Evolutionary conservation across 2,888 invertebrate species (phyloP).

Genomic region (Drosophila atroscutellata): DNA sequence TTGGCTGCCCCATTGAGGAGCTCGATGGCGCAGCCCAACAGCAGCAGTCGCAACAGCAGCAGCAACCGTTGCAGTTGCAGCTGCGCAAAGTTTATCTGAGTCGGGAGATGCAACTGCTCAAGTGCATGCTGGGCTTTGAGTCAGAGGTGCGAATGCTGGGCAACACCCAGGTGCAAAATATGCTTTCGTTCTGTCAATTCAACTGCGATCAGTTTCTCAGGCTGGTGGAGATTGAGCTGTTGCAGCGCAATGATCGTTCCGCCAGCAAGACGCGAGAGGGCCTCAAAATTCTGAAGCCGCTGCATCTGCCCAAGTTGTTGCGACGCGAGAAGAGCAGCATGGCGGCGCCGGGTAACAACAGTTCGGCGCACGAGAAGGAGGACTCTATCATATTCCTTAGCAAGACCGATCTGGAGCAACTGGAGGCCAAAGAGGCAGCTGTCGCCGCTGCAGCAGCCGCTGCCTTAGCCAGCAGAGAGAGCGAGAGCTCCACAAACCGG

Average conservation of each 20-base stretch:
- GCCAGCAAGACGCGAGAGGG: slow-evolving; percentile 86
- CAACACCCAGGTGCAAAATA: slow-evolving; percentile 84
- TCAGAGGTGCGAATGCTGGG: slow-evolving; percentile 84
- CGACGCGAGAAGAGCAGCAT: slow-evolving; percentile 84
- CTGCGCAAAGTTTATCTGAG: slow-evolving; percentile 86
- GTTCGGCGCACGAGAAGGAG: slow-evolving; percentile 86
- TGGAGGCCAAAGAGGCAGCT: slow-evolving; percentile 85
- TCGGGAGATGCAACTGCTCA: slow-evolving; percentile 83
- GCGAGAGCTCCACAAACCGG: slow-evolving; percentile 61
- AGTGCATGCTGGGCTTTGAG: slow-evolving; percentile 84
- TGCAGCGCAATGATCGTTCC: slow-evolving; percentile 84
- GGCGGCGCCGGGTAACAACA: slow-evolving; percentile 44
- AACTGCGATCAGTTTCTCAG: slow-evolving; percentile 85
- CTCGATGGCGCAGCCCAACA: slow-evolving; percentile 81
- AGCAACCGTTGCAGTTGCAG: slow-evolving; percentile 82
- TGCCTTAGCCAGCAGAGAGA: slow-evolving; percentile 63
- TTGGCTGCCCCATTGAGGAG: slow-evolving; percentile 86
- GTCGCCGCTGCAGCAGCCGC: slow-evolving; percentile 56
- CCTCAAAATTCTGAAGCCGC: slow-evolving; percentile 86
- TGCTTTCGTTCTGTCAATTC: slow-evolving; percentile 85
- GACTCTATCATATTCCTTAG: slow-evolving; percentile 89
- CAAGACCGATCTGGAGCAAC: slow-evolving; percentile 88
- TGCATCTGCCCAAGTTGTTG: slow-evolving; percentile 83
- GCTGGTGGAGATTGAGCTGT: slow-evolving; percentile 83
- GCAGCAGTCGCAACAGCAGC: slow-evolving; percentile 11